Evolutionary conservation across 2,888 invertebrate genomes (phyloP).

Genomic region (Ormyrus thymus): DNA sequence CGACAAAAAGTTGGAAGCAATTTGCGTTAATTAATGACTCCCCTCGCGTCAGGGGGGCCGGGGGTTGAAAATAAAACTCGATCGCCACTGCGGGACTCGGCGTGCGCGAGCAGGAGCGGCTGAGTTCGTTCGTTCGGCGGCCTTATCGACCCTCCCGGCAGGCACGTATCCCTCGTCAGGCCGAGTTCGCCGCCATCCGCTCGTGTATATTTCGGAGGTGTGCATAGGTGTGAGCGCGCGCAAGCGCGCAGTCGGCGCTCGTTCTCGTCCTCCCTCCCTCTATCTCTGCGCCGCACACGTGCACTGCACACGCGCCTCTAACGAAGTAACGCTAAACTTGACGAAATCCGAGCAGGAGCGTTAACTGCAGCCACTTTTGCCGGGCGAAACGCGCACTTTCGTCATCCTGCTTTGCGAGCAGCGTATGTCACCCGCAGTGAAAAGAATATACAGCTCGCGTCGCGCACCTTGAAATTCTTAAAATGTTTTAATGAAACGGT

Average conservation of each 20-base stretch:
- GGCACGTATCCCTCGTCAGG: neutral
- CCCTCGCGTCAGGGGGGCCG: too few species aligned
- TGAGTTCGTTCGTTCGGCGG: conserved; percentile 58
- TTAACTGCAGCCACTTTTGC: neutral
- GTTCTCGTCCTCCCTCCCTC: neutral
- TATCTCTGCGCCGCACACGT: neutral
- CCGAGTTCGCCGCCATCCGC: neutral
- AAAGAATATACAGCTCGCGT: too few species aligned
- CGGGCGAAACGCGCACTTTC: neutral
- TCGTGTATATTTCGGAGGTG: neutral
- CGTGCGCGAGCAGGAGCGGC: too few species aligned
- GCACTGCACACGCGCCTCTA: neutral
- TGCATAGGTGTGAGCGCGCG: conserved; percentile 13
- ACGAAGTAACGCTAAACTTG: conserved; percentile 32
- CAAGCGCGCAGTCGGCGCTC: conserved; percentile 1
- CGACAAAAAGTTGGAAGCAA: too few species aligned
- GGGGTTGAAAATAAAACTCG: too few species aligned
- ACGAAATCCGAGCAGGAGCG: conserved; percentile 19
- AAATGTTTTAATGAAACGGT: neutral
- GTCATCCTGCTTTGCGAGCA: neutral
- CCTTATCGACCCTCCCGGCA: conserved; percentile 68
- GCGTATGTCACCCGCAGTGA: neutral
- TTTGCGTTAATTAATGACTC: too few species aligned
- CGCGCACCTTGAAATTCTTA: neutral
- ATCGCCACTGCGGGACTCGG: too few species aligned